Evolutionary conservation across 2,888 invertebrate species (phyloP).

Genomic region (Eristalis tenax): DNA sequence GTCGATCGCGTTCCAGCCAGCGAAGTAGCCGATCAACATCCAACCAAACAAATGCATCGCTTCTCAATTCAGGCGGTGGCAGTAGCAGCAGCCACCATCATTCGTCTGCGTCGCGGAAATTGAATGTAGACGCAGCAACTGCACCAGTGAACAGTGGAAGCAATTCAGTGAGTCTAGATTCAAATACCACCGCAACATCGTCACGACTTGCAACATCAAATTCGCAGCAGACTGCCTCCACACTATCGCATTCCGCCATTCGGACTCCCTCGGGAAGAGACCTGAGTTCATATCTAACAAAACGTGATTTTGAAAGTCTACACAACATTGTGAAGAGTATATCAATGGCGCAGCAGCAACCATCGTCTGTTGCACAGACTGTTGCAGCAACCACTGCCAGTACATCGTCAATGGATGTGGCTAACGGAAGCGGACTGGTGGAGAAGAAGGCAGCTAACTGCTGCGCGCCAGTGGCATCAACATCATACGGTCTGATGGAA

Average conservation of each 20-base stretch:
- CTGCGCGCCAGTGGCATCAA: slow-evolving; percentile 47
- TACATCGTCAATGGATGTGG: slow-evolving; percentile 33
- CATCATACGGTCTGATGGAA: slow-evolving; percentile 74
- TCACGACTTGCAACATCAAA: slow-evolving; percentile 50
- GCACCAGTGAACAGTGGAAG: slow-evolving; percentile 45
- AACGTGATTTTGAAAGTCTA: slow-evolving; percentile 78
- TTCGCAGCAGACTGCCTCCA: slow-evolving; percentile 48
- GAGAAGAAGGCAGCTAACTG: slow-evolving; percentile 44
- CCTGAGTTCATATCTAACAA: slow-evolving; percentile 77
- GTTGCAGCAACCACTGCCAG: slow-evolving; percentile 8
- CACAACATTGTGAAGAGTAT: slow-evolving; percentile 79
- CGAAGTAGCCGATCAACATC: slow-evolving; percentile 70
- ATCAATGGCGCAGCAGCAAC: slow-evolving; percentile 73
- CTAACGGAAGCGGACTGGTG: not conserved
- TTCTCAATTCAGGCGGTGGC: slow-evolving; percentile 5
- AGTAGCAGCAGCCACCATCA: slow-evolving; percentile 70
- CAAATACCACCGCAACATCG: slow-evolving; percentile 59
- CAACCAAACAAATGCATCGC: slow-evolving; percentile 51
- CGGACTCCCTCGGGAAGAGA: slow-evolving; percentile 69
- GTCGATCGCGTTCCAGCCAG: slow-evolving; percentile 72
- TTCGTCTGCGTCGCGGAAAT: slow-evolving; percentile 63
- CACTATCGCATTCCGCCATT: slow-evolving; percentile 64
- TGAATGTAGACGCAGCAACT: slow-evolving; percentile 63
- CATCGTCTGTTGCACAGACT: slow-evolving; percentile 49
- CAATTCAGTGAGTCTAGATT: slow-evolving; percentile 30